phyloP scores from a whole-genome alignment of 2,113 vertebrate species.

The Apus apus region DNA sequence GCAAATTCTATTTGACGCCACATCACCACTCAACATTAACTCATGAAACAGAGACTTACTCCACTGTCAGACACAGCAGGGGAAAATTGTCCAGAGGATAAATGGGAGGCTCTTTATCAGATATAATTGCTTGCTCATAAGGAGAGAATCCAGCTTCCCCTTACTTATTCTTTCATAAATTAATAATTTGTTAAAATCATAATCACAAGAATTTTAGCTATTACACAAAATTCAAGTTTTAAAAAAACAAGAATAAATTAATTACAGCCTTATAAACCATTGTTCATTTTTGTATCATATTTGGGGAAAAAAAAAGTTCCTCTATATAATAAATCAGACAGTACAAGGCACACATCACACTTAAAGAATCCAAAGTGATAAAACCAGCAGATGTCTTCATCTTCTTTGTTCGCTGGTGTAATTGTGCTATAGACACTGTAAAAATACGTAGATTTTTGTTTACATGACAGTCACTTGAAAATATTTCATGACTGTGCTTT shows the following conservation, averaged over 20 bases:
- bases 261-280: slow-evolving; percentile 88
- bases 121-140: slow-evolving; percentile 67
- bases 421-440: slow-evolving; percentile 60
- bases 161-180: slow-evolving; percentile 80
- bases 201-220: slow-evolving; percentile 77
- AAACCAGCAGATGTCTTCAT: slow-evolving; percentile 51
- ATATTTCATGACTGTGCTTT: slow-evolving; percentile 66
- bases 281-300: slow-evolving; percentile 82
- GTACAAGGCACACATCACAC: slow-evolving; percentile 91
- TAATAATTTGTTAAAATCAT: slow-evolving; percentile 82
- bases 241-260: slow-evolving; percentile 85
- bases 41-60: slow-evolving; percentile 60
- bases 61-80: slow-evolving; percentile 61
- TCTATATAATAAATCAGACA: slow-evolving; percentile 88
- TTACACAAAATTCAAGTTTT: slow-evolving; percentile 82
- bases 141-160: slow-evolving; percentile 85
- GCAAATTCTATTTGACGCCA: slow-evolving; percentile 65
- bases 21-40: slow-evolving; percentile 64
- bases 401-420: slow-evolving; percentile 39
- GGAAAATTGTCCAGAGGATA: slow-evolving; percentile 9
- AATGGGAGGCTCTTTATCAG: slow-evolving; percentile 58
- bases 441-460: slow-evolving; percentile 50
- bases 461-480: slow-evolving; percentile 51
- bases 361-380: slow-evolving; percentile 66
- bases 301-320: slow-evolving; percentile 51